Conservation (phyloP, 1,140 invertebrate genomes). For the Drosophila santomea region DNA sequence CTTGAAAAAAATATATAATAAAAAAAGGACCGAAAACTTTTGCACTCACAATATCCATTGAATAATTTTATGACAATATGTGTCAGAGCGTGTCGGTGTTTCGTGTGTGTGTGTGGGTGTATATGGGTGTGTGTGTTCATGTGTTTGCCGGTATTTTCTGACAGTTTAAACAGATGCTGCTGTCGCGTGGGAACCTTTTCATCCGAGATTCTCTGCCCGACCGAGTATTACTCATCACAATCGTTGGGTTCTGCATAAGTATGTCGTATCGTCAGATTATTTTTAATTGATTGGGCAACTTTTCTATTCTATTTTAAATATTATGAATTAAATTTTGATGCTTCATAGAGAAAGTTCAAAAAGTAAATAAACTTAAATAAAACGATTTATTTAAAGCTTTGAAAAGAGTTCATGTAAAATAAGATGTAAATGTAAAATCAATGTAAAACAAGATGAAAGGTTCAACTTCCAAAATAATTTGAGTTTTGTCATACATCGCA, state of each 20-base stretch:
- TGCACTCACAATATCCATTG: conserved; percentile 79
- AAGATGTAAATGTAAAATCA: too few relatives aligned
- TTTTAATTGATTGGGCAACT: neutral
- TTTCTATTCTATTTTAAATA: neutral
- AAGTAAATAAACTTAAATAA: too few relatives aligned
- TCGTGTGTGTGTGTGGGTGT: conserved; percentile 13
- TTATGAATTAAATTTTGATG: neutral
- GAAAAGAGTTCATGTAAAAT: too few relatives aligned
- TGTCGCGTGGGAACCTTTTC: conserved; percentile 20
- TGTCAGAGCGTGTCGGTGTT: conserved; percentile 66
- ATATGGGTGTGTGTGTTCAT: neutral
- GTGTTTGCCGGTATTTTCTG: conserved; percentile 63
- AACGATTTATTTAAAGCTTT: too few relatives aligned
- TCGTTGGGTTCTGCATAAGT: neutral
- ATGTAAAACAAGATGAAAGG: too few relatives aligned
- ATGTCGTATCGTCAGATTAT: neutral
- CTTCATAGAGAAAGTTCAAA: too few relatives aligned
- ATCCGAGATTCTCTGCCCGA: neutral
- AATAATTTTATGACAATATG: conserved; percentile 84
- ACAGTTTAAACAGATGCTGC: conserved; percentile 78
- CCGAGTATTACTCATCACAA: conserved; percentile 2
- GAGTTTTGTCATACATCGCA: too few relatives aligned
- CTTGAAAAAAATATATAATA: conserved; percentile 25
- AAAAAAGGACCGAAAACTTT: conserved; percentile 73
- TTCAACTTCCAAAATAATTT: too few relatives aligned